Evolutionary conservation across 2,113 vertebrate genomes (phyloP).

Genomic region (Regulus satrapa): DNA sequence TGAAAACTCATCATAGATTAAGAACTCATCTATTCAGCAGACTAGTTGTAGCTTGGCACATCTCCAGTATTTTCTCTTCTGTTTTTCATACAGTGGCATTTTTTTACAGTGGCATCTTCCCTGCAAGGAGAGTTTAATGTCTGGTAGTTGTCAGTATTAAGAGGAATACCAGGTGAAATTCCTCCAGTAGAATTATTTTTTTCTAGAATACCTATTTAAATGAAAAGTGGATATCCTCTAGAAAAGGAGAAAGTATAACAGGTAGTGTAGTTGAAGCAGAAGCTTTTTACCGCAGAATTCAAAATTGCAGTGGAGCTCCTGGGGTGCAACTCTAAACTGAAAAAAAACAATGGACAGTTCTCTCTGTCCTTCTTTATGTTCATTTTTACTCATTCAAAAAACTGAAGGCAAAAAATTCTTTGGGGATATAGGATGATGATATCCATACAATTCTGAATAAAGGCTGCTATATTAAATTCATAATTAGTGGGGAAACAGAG

Average conservation of each 20-base stretch:
- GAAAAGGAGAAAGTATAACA: not conserved
- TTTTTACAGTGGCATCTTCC: not conserved
- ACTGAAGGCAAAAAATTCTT: not conserved
- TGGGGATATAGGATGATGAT: not conserved
- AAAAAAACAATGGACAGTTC: not conserved
- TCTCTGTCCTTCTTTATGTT: not conserved
- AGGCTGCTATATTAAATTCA: not conserved
- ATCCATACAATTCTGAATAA: not conserved
- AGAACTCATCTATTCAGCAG: not conserved
- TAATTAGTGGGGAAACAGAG: not conserved
- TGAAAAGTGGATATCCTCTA: not conserved
- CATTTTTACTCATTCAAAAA: not conserved
- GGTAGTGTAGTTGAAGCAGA: not conserved
- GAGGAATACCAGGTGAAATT: not conserved
- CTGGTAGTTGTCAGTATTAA: not conserved
- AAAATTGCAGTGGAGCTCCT: not conserved
- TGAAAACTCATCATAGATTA: not conserved
- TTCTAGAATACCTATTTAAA: not conserved
- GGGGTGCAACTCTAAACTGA: not conserved
- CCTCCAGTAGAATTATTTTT: not conserved
- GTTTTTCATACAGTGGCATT: not conserved
- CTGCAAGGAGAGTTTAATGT: not conserved
- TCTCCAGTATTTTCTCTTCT: not conserved
- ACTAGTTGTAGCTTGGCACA: not conserved
- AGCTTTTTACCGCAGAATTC: not conserved